Evolutionary conservation across 2,888 invertebrate species (phyloP).

Genomic region (Pegoplata infirma): DNA sequence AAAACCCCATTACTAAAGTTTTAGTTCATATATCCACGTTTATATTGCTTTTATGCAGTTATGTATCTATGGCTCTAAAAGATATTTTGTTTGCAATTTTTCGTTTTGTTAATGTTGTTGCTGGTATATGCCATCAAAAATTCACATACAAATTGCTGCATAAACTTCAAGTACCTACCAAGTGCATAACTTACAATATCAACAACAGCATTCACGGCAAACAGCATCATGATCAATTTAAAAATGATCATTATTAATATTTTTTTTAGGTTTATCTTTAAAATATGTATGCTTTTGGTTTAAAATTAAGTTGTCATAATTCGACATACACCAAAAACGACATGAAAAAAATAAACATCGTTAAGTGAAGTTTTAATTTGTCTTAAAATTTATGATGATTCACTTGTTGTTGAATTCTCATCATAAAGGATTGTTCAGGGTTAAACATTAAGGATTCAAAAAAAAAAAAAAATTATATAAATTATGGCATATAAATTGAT

Average conservation of each 20-base stretch:
- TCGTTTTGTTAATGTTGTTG: slow-evolving; percentile 19
- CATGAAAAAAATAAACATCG: background rate
- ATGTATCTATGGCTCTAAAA: slow-evolving; percentile 25
- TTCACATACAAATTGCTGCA: slow-evolving; percentile 57
- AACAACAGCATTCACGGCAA: background rate
- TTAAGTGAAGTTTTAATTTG: slow-evolving; percentile 63
- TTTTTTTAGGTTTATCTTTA: slow-evolving; percentile 5
- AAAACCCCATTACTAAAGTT: slow-evolving; percentile 20
- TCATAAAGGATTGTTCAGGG: background rate
- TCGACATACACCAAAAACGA: slow-evolving; percentile 45
- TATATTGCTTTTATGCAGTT: background rate
- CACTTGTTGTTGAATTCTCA: slow-evolving; percentile 24
- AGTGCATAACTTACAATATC: slow-evolving; percentile 51
- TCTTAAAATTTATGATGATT: slow-evolving; percentile 48
- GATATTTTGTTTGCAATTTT: slow-evolving; percentile 25
- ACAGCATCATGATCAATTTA: slow-evolving; percentile 47
- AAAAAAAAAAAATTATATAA: background rate
- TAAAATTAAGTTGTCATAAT: slow-evolving; percentile 62
- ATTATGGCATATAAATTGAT: background rate
- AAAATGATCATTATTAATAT: too few species aligned
- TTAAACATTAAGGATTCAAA: background rate
- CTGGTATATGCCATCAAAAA: slow-evolving; percentile 43
- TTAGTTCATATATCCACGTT: slow-evolving; percentile 31
- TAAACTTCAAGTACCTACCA: slow-evolving; percentile 27
- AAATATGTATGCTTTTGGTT: slow-evolving; percentile 19